Percentiles rank a stretch among this genome's conserved stretches.
Conservation (phyloP, 2,797 vertebrate genomes). For the Allenopithecus nigroviridis region DNA sequence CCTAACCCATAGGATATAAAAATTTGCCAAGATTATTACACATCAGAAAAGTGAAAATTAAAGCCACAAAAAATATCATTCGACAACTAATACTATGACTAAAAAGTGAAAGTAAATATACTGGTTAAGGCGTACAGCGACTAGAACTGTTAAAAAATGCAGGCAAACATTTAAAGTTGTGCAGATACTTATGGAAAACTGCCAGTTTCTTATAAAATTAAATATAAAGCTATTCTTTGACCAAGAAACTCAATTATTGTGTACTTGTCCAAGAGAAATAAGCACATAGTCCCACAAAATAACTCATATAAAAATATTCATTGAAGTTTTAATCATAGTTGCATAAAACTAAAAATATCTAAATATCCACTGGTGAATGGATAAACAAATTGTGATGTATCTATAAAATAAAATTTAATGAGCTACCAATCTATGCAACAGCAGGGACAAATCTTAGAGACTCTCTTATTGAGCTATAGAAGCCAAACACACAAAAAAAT, state of each 20-base stretch:
- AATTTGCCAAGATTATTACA: neutral
- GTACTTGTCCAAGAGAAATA: neutral
- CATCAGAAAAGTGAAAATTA: neutral
- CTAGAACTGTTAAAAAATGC: neutral
- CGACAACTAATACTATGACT: neutral
- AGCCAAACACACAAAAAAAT: neutral
- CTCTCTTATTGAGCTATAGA: neutral
- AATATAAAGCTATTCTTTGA: neutral
- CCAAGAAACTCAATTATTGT: neutral
- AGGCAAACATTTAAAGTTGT: neutral
- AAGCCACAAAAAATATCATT: neutral
- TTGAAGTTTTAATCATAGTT: neutral
- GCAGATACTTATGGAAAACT: neutral
- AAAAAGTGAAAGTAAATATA: neutral
- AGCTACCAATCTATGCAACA: neutral
- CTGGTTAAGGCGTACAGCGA: neutral
- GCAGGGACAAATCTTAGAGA: neutral
- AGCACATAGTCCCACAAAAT: neutral
- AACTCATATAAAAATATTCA: neutral
- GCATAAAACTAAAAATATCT: neutral
- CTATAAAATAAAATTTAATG: neutral
- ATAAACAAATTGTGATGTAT: neutral
- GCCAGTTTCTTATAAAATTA: neutral
- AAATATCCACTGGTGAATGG: neutral
- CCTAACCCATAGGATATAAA: too few species aligned